Conservation (phyloP, 2,797 vertebrate genomes). For the Mormyrus hasselquistii region DNA sequence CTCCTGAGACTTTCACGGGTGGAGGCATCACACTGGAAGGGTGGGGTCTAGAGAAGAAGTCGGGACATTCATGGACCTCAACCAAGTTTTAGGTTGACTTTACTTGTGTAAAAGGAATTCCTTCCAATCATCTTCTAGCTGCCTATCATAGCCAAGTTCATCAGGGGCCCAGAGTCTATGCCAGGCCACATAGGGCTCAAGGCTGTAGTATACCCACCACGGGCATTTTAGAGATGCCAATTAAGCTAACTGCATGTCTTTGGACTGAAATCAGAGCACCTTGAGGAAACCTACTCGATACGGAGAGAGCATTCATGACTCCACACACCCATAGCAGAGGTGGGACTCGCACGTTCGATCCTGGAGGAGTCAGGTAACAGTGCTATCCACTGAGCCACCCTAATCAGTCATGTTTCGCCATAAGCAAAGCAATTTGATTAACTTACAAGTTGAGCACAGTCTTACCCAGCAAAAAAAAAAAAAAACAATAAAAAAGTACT, state of each 20-base stretch:
- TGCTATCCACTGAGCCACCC: neutral
- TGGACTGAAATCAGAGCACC: neutral
- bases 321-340: neutral
- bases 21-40: neutral
- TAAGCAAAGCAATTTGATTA: neutral
- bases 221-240: neutral
- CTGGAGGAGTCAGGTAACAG: neutral
- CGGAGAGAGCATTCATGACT: neutral
- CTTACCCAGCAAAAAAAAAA: neutral
- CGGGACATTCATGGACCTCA: neutral
- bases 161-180: neutral
- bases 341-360: neutral
- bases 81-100: neutral
- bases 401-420: neutral
- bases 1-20: neutral
- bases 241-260: neutral
- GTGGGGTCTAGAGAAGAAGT: neutral
- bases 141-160: neutral
- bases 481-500: neutral
- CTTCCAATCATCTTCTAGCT: neutral
- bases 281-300: neutral
- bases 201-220: neutral
- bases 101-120: neutral
- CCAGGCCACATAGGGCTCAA: no score
- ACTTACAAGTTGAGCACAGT: neutral